Evolutionary conservation across 1,140 invertebrate species (phyloP).

Genomic region (Hormaphis cornu): DNA sequence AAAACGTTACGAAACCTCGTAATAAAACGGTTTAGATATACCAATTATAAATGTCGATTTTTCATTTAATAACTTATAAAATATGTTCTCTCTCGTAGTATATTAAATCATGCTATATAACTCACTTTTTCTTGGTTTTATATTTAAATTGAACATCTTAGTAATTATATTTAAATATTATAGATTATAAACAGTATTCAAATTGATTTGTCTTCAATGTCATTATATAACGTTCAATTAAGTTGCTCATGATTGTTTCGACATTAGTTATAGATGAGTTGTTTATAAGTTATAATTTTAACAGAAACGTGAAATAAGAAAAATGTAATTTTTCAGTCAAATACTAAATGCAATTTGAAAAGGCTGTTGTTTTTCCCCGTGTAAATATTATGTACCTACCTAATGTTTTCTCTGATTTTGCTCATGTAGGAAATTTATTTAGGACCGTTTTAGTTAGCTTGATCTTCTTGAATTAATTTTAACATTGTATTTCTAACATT

Average conservation of each 20-base stretch:
- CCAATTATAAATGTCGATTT: neutral
- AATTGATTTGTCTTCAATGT: neutral
- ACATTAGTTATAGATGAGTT: neutral
- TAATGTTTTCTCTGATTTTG: constrained; percentile 23
- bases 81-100: neutral
- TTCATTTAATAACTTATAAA: neutral
- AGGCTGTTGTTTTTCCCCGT: constrained; percentile 26
- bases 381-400: constrained; percentile 23
- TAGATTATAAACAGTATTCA: no score
- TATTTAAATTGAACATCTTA: no score
- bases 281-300: neutral
- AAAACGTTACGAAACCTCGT: neutral
- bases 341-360: constrained; percentile 21
- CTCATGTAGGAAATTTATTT: constrained; percentile 19
- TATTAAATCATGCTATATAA: neutral
- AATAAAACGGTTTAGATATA: neutral
- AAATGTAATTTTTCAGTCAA: neutral
- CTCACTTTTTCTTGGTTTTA: no score
- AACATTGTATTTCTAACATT: constrained; percentile 11
- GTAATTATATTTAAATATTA: neutral
- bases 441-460: constrained; percentile 12
- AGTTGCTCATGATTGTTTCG: constrained; percentile 17
- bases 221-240: neutral
- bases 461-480: neutral
- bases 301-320: neutral